Evolutionary conservation across 2,888 invertebrate genomes (phyloP).

Genomic region (Diloba caeruleocephala): DNA sequence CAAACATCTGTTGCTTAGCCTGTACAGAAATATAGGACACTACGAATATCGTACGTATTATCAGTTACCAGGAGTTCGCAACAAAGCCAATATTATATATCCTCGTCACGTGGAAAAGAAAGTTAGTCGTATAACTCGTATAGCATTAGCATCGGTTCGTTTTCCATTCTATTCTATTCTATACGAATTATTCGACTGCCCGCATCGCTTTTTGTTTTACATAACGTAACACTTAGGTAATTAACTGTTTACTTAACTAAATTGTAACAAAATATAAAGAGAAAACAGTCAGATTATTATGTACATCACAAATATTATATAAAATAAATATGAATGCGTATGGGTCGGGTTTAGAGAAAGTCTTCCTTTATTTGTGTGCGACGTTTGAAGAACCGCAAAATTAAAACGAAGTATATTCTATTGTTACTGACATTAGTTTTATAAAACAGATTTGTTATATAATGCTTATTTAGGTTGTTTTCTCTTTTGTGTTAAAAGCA

Average conservation of each 20-base stretch:
- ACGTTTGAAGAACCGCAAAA: slow-evolving; percentile 19
- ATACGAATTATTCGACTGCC: slow-evolving; percentile 40
- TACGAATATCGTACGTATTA: slow-evolving; percentile 39
- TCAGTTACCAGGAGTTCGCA: slow-evolving; percentile 52
- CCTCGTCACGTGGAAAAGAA: slow-evolving; percentile 53
- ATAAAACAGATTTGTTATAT: too few species aligned
- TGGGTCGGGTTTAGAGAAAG: slow-evolving; percentile 30
- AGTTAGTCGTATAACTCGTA: slow-evolving; percentile 39
- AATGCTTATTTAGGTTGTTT: too few species aligned
- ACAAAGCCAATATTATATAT: slow-evolving; percentile 48
- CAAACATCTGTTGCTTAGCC: slow-evolving; percentile 36
- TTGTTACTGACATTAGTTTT: too few species aligned
- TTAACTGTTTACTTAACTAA: slow-evolving; percentile 39
- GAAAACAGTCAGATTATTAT: slow-evolving; percentile 19
- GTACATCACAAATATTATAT: slow-evolving; percentile 8
- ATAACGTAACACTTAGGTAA: slow-evolving; percentile 41
- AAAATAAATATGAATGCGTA: slow-evolving; percentile 13
- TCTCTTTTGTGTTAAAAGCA: too few species aligned
- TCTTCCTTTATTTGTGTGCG: slow-evolving; percentile 18
- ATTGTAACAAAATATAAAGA: slow-evolving; percentile 29
- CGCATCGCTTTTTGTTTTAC: slow-evolving; percentile 38
- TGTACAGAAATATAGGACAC: slow-evolving; percentile 44
- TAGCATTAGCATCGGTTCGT: slow-evolving; percentile 42
- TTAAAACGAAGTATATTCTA: slow-evolving; percentile 13
- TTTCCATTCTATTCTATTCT: slow-evolving; percentile 46